Conservation (phyloP, 2,888 invertebrate genomes). For the Danaus chrysippus region DNA sequence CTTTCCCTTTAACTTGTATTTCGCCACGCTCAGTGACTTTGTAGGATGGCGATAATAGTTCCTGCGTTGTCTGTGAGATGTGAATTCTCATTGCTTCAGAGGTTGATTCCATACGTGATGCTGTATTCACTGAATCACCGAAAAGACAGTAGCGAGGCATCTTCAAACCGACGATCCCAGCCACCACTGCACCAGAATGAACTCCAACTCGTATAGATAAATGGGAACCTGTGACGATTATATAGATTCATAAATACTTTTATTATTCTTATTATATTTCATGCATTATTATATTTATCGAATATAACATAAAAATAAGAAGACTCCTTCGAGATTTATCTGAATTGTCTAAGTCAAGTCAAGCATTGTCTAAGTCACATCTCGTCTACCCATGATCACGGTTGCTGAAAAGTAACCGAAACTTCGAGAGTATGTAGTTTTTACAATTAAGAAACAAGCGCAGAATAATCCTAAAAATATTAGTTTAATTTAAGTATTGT, state of each 20-base stretch:
- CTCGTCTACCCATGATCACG: too few species aligned
- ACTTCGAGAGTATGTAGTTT: too few species aligned
- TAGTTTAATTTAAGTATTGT: too few species aligned
- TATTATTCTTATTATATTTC: not conserved
- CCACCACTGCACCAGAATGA: conserved; percentile 94
- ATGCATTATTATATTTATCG: too few species aligned
- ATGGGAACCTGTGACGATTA: conserved; percentile 82
- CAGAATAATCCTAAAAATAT: too few species aligned
- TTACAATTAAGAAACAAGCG: too few species aligned
- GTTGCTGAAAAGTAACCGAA: too few species aligned
- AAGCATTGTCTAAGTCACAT: too few species aligned
- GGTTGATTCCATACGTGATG: conserved; percentile 95
- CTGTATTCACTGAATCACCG: conserved; percentile 95
- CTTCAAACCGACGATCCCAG: conserved; percentile 95
- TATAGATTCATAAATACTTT: not conserved
- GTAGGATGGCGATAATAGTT: conserved; percentile 86
- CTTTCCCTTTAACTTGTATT: conserved; percentile 94
- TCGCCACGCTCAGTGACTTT: conserved; percentile 88
- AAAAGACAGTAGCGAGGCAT: conserved; percentile 94
- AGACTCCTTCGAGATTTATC: too few species aligned
- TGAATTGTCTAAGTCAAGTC: too few species aligned
- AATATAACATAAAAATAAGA: too few species aligned
- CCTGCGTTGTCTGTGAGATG: conserved; percentile 92
- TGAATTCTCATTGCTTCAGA: conserved; percentile 96
- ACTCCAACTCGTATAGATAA: conserved; percentile 91